phyloP scores from a whole-genome alignment of 2,113 vertebrate species.

The Silurus glanis region DNA sequence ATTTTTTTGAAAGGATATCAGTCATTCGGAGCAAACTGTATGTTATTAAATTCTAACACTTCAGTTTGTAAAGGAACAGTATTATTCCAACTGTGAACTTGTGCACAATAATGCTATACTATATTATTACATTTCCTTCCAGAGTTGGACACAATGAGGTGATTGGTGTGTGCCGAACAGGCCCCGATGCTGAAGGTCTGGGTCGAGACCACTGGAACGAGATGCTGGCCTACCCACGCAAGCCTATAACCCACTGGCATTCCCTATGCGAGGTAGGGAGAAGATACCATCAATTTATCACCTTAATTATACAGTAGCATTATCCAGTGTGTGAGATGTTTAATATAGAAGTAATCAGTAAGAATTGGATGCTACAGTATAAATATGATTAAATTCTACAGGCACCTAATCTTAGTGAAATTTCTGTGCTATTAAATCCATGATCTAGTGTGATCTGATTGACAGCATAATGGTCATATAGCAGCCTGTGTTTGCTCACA shows the following conservation, averaged over 20 bases:
- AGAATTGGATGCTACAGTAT: background rate
- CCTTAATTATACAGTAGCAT: background rate
- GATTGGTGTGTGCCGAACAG: constrained; percentile 89
- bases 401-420: background rate
- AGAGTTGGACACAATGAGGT: constrained; percentile 99
- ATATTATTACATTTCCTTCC: constrained; percentile 37
- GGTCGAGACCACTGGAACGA: constrained; percentile 98
- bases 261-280: constrained; percentile 86
- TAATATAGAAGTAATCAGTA: background rate
- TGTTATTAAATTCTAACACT: background rate
- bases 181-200: constrained; percentile 90
- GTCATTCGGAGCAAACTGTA: background rate
- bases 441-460: background rate
- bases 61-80: background rate
- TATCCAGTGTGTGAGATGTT: background rate
- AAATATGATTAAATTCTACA: background rate
- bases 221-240: constrained; percentile 95
- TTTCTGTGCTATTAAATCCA: background rate
- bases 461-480: background rate
- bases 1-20: background rate
- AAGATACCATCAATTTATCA: background rate
- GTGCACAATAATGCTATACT: background rate
- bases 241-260: constrained; percentile 98
- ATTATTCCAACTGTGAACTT: background rate
- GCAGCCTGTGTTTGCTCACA: background rate